These are phyloP conservation scores for Regulus satrapa DNA, from an alignment of 2,113 vertebrate species.

Conservation along the genomic window DNA sequence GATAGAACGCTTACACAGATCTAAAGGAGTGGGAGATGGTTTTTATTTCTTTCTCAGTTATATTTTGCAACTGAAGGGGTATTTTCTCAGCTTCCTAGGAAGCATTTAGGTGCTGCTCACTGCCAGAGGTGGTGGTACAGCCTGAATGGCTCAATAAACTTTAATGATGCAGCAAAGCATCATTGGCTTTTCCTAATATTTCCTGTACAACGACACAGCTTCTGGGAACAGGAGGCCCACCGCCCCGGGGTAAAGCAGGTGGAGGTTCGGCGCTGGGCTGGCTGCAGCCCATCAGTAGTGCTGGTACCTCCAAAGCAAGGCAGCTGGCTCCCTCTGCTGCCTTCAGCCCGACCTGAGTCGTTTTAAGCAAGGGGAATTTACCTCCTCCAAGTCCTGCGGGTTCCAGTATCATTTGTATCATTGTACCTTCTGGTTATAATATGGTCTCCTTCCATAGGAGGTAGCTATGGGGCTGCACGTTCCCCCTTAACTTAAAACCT, in stretches of 20 bases:
- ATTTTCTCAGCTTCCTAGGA: background rate
- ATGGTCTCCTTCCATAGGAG: background rate
- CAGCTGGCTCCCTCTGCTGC: conserved; percentile 56
- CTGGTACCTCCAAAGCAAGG: background rate
- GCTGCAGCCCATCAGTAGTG: background rate
- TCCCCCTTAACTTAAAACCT: background rate
- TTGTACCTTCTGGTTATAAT: background rate
- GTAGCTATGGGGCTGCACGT: rapidly evolving
- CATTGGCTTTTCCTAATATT: background rate
- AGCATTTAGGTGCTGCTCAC: background rate
- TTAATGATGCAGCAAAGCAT: background rate
- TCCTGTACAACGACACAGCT: too few species aligned
- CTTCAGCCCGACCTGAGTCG: background rate
- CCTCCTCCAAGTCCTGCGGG: background rate
- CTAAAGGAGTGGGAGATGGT: background rate
- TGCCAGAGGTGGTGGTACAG: background rate
- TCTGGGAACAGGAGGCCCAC: rapidly evolving
- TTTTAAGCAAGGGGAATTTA: background rate
- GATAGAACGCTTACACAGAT: background rate
- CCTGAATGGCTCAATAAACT: background rate
- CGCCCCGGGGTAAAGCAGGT: background rate
- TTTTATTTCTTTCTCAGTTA: background rate
- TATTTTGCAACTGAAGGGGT: background rate
- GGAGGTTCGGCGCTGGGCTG: background rate
- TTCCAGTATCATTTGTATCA: background rate